Conservation (phyloP, 1,140 invertebrate genomes). For the Brachionus koreanus region DNA sequence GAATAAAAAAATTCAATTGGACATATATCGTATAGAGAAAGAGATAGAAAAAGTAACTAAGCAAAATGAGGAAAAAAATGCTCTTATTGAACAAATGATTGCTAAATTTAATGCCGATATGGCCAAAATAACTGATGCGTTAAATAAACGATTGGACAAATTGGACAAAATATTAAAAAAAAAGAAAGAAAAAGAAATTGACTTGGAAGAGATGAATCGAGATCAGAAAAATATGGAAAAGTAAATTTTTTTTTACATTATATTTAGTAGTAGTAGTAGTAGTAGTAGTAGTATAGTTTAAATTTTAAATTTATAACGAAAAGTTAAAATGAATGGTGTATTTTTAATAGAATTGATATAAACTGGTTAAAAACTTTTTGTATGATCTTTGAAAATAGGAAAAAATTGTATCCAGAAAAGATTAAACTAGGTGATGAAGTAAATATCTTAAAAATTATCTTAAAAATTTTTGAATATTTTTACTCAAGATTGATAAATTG, state of each 20-base stretch:
- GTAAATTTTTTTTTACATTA: background rate
- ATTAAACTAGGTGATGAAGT: too few relatives aligned
- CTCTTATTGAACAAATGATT: background rate
- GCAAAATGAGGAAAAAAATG: background rate
- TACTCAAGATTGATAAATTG: too few relatives aligned
- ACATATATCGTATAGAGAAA: background rate
- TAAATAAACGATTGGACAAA: slow-evolving; percentile 42
- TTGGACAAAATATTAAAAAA: slow-evolving; percentile 42
- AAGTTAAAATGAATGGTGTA: too few relatives aligned
- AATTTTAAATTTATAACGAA: too few relatives aligned
- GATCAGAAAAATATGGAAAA: slow-evolving; percentile 29
- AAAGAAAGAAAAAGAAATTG: slow-evolving; percentile 32
- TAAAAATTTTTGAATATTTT: too few relatives aligned
- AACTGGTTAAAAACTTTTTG: too few relatives aligned
- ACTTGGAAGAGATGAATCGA: slow-evolving; percentile 36
- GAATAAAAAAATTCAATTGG: slow-evolving; percentile 17
- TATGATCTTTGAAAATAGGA: too few relatives aligned
- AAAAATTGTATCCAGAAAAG: too few relatives aligned
- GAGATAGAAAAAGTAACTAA: background rate
- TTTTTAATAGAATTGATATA: too few relatives aligned
- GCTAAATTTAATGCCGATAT: slow-evolving; percentile 20
- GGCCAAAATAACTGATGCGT: background rate
- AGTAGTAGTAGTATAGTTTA: too few relatives aligned
- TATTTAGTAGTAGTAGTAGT: too few relatives aligned
- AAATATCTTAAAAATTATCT: too few relatives aligned